Evolutionary conservation across 2,113 vertebrate species (phyloP), one percentile per base, ranked within the genome.

Genomic region (Prochilodus magdalenae): DNA sequence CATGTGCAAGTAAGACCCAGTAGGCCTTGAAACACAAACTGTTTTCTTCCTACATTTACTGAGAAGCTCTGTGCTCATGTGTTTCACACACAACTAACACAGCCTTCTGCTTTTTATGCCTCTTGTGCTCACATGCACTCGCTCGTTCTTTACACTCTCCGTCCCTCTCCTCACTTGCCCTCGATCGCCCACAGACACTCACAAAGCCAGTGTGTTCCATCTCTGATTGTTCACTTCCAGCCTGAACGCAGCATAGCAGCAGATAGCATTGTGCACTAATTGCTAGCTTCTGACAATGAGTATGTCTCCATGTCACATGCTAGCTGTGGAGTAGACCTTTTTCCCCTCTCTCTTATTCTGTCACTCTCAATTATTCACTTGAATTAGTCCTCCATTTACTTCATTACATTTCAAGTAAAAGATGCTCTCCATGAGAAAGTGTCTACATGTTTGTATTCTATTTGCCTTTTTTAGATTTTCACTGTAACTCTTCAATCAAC

Each of bases 211-310:
- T 3, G 40, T 74, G 86, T 83, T 83, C 81, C 70, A 71, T 82
- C 86, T 69, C 83, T 73, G 40, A 85, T 59, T 80, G 86, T 77
- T 85, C 81, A 67, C 73, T 66, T 33, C 53, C 57, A 71, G 73
- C 75, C 36, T 29, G 53, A 16, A 33, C n/a, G n/a, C 57, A 20
- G 27, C 33, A 71, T 49, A 30, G 4, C 30, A 47, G 65, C 57
- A 40, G 67, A 72, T 80, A 27, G 75, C 83, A 80, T 69, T 67
- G 44, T 62, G 63, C 70, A 18, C 65, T 84, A 76, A 81, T 83
- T 72, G 51, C 81, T 77, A 66, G 40, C 44, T 22, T 73, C 57
- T 65, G 60, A 85, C 67, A 62, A 81, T 26, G 40, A 85, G 82
- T 51, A 73, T n/a, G 76, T 77, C 69, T 80, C 66, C 63, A n/a